phyloP scores from a whole-genome alignment of 2,113 vertebrate species.

The Arizona elegans region DNA sequence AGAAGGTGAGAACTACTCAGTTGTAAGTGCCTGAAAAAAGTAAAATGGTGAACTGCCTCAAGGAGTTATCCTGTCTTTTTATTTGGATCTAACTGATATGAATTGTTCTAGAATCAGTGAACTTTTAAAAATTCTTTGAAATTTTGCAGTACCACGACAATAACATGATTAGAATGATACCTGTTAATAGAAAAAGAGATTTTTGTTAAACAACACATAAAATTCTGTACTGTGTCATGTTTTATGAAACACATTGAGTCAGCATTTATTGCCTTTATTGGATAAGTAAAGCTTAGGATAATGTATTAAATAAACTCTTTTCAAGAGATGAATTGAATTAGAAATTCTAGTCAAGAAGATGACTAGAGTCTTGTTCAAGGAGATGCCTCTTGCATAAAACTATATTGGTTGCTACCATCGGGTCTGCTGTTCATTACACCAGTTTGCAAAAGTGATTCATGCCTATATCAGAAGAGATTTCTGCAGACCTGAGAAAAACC shows the following conservation, averaged over 20 bases:
- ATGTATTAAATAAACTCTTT: not conserved
- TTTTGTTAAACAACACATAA: not conserved
- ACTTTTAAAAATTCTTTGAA: not conserved
- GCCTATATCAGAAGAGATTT: not conserved
- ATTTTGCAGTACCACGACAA: not conserved
- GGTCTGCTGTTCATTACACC: not conserved
- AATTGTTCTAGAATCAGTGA: not conserved
- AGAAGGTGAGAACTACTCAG: conserved; percentile 70
- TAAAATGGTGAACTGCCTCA: too few species aligned
- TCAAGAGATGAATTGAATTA: not conserved
- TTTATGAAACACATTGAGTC: not conserved
- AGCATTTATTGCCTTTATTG: not conserved
- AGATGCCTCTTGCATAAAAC: not conserved
- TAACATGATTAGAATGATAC: not conserved
- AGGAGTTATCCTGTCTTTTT: not conserved
- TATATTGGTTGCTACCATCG: not conserved
- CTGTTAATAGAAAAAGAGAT: not conserved
- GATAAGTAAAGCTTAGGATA: not conserved
- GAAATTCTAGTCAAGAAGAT: not conserved
- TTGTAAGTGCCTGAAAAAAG: rapidly evolving
- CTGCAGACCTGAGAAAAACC: not conserved
- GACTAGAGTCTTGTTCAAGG: not conserved
- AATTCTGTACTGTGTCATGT: not conserved
- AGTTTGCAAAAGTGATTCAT: not conserved
- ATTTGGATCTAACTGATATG: not conserved